phyloP scores from a whole-genome alignment of 2,888 invertebrate genomes.

The Dryadula phaetusa region DNA sequence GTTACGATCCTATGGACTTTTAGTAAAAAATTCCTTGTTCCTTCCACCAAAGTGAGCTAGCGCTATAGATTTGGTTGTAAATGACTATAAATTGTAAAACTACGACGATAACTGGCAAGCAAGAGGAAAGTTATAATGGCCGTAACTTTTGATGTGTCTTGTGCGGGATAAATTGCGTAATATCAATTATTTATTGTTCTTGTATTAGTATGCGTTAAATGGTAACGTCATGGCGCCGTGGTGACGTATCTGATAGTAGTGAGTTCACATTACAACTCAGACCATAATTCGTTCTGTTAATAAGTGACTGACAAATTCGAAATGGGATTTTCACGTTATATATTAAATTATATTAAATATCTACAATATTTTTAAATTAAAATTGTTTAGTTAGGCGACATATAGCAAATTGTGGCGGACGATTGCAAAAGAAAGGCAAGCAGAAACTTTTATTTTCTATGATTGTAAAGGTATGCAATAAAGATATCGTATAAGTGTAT shows the following conservation, averaged over 20 bases:
- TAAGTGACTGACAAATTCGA: no score
- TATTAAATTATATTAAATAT: no score
- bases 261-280: not conserved
- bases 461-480: not conserved
- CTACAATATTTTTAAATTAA: no score
- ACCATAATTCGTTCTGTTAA: no score
- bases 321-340: no score
- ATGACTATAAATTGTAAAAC: conserved; percentile 17
- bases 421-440: no score
- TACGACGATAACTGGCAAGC: conserved; percentile 1
- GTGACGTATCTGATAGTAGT: not conserved
- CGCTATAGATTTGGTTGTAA: conserved; percentile 5
- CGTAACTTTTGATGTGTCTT: not conserved
- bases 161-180: conserved; percentile 17
- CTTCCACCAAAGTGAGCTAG: not conserved
- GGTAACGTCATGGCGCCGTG: no score
- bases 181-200: not conserved
- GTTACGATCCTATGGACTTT: not conserved
- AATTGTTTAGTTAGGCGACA: no score
- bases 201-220: not conserved
- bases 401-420: no score
- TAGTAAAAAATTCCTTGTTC: not conserved
- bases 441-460: no score
- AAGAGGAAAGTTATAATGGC: conserved; percentile 15
- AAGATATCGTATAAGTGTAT: not conserved